Conservation (phyloP, 2,113 vertebrate genomes). For the Brachypteracias leptosomus region DNA sequence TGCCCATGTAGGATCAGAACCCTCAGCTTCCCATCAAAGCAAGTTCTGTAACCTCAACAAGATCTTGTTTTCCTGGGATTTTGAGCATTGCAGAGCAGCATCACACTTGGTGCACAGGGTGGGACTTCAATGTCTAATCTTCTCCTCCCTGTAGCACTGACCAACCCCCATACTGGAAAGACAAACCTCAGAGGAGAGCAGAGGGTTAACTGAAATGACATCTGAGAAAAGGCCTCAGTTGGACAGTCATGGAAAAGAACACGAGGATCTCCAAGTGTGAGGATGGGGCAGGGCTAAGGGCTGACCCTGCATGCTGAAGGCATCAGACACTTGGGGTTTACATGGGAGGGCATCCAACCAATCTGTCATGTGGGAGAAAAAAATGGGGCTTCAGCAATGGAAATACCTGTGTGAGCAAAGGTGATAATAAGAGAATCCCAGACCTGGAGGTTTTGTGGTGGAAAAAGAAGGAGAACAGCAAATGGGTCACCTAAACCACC, state of each 20-base stretch:
- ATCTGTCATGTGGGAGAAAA: not conserved
- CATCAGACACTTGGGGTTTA: not conserved
- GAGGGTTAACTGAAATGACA: not conserved
- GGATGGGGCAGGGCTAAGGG: not conserved
- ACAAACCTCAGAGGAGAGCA: not conserved
- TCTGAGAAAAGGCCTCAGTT: not conserved
- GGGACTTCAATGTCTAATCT: not conserved
- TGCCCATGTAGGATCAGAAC: not conserved
- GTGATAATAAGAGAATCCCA: not conserved
- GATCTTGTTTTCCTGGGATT: not conserved
- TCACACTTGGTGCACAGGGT: not conserved
- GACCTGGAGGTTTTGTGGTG: fast-evolving
- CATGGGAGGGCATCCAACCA: not conserved
- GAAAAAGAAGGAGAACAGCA: not conserved
- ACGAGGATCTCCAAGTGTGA: not conserved
- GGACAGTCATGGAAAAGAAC: not conserved
- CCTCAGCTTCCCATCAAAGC: not conserved
- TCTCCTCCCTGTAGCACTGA: not conserved
- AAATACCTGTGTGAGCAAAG: not conserved
- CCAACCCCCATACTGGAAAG: not conserved
- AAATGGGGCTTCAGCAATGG: not conserved
- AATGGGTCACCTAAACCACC: not conserved
- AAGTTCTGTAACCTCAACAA: not conserved
- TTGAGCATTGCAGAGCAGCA: not conserved
- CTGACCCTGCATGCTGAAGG: not conserved